phyloP scores from a whole-genome alignment of 2,113 vertebrate genomes.

The Psittacula cyanocephala region DNA sequence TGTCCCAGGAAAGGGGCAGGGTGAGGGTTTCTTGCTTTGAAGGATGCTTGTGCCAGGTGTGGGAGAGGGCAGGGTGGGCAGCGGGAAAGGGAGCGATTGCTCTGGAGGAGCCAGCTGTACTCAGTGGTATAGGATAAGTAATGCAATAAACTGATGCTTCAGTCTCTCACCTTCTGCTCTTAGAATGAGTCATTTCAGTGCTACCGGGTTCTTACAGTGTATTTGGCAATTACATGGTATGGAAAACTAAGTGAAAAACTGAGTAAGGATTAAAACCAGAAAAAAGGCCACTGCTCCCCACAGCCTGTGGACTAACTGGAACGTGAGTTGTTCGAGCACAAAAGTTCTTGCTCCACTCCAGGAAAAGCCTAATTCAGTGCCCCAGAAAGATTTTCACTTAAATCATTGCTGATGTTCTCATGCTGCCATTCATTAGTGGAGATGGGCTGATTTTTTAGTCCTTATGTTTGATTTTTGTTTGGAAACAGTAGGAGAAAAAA shows the following conservation, averaged over 20 bases:
- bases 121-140: not conserved
- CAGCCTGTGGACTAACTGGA: not conserved
- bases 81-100: not conserved
- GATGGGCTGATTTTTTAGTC: not conserved
- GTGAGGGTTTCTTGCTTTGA: not conserved
- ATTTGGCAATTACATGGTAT: not conserved
- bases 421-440: not conserved
- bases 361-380: not conserved
- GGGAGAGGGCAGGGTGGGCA: too few relatives aligned
- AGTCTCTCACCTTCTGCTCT: not conserved
- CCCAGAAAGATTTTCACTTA: not conserved
- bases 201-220: not conserved
- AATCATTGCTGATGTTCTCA: not conserved
- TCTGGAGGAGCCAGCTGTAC: not conserved
- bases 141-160: not conserved
- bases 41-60: not conserved
- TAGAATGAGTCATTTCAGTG: not conserved
- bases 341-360: not conserved
- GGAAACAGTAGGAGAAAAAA: constrained; percentile 13
- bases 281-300: not conserved
- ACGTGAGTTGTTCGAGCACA: not conserved
- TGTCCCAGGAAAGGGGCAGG: not conserved
- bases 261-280: not conserved
- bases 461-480: constrained; percentile 24
- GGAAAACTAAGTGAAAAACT: not conserved